These are phyloP conservation scores for Melanotaenia maccullochi DNA, from an alignment of 2,797 vertebrate genomes.

Conservation along the genomic window DNA sequence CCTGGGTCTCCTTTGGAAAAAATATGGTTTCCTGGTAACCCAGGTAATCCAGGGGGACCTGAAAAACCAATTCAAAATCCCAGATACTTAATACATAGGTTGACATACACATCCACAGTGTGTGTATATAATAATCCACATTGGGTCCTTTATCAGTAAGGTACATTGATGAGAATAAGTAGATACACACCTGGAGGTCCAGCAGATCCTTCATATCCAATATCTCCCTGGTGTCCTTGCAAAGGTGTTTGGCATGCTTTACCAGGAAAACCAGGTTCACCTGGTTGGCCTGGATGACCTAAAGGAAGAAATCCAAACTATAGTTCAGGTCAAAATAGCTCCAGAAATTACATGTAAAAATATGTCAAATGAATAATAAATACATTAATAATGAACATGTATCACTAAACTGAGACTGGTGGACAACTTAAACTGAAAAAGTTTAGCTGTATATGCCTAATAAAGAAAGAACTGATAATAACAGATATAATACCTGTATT, in stretches of 20 bases:
- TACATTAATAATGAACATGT: background rate
- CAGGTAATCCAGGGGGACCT: slow-evolving; percentile 59
- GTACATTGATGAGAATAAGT: background rate
- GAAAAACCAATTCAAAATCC: slow-evolving; percentile 3
- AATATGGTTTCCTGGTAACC: slow-evolving; percentile 26
- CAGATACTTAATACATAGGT: background rate
- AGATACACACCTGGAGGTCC: slow-evolving; percentile 56
- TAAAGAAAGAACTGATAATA: background rate
- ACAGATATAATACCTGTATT: slow-evolving; percentile 47
- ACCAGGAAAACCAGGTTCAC: slow-evolving; percentile 50
- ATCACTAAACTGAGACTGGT: too few species aligned
- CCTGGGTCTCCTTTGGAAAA: slow-evolving; percentile 60
- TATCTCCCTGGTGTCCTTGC: slow-evolving; percentile 41
- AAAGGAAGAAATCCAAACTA: slow-evolving; percentile 5
- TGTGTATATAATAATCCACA: background rate
- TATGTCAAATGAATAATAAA: background rate
- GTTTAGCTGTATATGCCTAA: background rate
- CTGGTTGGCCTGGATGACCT: slow-evolving; percentile 59
- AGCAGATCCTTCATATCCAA: slow-evolving; percentile 54
- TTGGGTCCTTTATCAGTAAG: background rate
- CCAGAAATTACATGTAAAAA: background rate
- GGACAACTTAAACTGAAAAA: background rate
- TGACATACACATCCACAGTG: background rate
- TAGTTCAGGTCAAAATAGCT: background rate
- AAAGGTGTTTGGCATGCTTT: slow-evolving; percentile 1